phyloP scores from a whole-genome alignment of 2,113 vertebrate species.

The Lepus timidus region DNA sequence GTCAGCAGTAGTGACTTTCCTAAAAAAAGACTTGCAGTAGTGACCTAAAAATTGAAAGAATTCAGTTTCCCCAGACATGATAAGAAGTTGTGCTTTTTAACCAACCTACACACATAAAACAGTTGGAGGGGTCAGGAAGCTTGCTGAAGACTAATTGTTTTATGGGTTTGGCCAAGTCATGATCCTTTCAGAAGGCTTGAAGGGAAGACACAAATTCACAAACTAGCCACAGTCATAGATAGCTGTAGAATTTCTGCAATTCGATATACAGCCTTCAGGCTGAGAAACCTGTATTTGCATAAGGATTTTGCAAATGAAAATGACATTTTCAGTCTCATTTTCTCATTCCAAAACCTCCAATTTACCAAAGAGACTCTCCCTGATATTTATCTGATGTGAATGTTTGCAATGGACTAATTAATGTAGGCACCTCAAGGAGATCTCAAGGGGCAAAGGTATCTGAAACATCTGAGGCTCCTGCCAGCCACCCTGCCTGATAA shows the following conservation, averaged over 20 bases:
- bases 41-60: constrained; percentile 5
- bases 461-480: neutral
- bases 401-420: constrained; percentile 67
- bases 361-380: constrained; percentile 40
- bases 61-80: neutral
- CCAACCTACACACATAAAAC: neutral
- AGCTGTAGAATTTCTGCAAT: constrained; percentile 56
- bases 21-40: neutral
- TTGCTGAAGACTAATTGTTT: constrained; percentile 25
- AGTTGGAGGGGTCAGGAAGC: neutral
- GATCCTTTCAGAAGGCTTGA: constrained; percentile 38
- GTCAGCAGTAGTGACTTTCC: neutral
- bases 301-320: too few species aligned
- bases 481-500: constrained; percentile 46
- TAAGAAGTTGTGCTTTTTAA: neutral
- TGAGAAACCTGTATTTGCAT: constrained; percentile 24
- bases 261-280: constrained; percentile 58
- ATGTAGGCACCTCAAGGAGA: constrained; percentile 57
- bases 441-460: constrained; percentile 61
- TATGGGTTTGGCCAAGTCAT: neutral
- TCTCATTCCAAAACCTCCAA: constrained; percentile 48
- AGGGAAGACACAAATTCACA: constrained; percentile 5
- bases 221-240: constrained; percentile 13
- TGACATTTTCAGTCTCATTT: constrained; percentile 44
- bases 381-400: constrained; percentile 60